phyloP scores from a whole-genome alignment of 2,888 invertebrate genomes.

The Parapristionchus giblindavisi region DNA sequence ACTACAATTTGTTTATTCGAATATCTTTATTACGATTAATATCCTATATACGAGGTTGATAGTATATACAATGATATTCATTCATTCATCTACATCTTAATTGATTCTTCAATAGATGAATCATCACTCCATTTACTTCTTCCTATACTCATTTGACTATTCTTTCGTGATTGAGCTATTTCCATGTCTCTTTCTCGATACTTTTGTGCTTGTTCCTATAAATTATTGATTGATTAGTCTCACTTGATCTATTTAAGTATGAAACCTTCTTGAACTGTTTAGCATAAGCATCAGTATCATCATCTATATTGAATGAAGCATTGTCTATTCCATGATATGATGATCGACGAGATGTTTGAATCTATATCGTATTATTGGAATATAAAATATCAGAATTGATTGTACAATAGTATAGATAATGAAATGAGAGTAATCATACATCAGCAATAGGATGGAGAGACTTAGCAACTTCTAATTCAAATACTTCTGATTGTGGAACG shows the following conservation, averaged over 20 bases:
- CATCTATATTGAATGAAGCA: conserved; percentile 3
- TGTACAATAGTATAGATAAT: not conserved
- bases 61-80: not conserved
- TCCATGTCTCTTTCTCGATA: conserved; percentile 27
- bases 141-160: not conserved
- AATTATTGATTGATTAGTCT: too few relatives aligned
- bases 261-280: conserved; percentile 22
- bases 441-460: not conserved
- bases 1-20: too few relatives aligned
- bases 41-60: not conserved
- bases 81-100: not conserved
- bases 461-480: conserved; percentile 15
- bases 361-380: not conserved
- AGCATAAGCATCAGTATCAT: conserved; percentile 3
- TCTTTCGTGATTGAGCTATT: conserved; percentile 14
- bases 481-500: conserved; percentile 7
- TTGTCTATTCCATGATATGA: conserved; percentile 21
- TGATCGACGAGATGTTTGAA: not conserved
- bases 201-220: conserved; percentile 12
- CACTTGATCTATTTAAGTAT: not conserved
- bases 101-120: not conserved
- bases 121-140: not conserved
- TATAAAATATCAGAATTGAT: not conserved
- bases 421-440: not conserved
- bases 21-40: too few relatives aligned